Base-by-base conservation (phyloP, 92 coral and sea anemone species). In the Zoanthus solanderi region DNA sequence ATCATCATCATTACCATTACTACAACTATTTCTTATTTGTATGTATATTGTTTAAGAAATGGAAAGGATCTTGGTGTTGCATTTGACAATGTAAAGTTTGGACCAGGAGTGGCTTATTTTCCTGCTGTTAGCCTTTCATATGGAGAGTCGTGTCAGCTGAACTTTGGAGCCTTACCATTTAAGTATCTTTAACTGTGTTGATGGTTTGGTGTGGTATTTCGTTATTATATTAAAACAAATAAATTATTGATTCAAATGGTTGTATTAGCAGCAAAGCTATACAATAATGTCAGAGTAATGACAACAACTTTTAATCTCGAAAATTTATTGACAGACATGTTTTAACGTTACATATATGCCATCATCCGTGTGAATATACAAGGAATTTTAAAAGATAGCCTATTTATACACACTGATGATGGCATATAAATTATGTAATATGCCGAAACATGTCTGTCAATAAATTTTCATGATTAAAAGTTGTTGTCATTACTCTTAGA, bases 41-140 rank as follows among this genome's bases (percentile, higher is more conserved):
- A 23, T 30, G 34, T 9, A 34, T 69, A 29, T 30, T 9, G 31
- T 84, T 83, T 17, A 79, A 97, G 99, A 86, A 97, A 97, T 91
- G 99, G 99, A 6, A 93, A 92, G 74, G 61, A 83, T 48, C 91
- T 97, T 76, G 99, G 99, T 72, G 94, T 95, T 89, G 99, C 99
- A 16, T 97, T 95, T 81, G 90, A 94, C 79, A 93, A 91, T 93
- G 97, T 97, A 0, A 95, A 94, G 79, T 94, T 89, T 89, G 99
- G 99, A 6, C 88, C 96, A 2, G 99, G 99, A 7, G 86, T 95
- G 58, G 99, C 99, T 11, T 97, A 97, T 78, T 97, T 97, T 68
- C 99, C 99, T 83, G 97, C 99, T 7, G 99, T 92, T 13, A 97
- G 99, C 81, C 78, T 97, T 77, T 97, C 99, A 2, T 97, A 97